These are phyloP conservation scores for Darwinula stevensoni DNA, from an alignment of 2,888 invertebrate genomes.

Conservation along the genomic window DNA sequence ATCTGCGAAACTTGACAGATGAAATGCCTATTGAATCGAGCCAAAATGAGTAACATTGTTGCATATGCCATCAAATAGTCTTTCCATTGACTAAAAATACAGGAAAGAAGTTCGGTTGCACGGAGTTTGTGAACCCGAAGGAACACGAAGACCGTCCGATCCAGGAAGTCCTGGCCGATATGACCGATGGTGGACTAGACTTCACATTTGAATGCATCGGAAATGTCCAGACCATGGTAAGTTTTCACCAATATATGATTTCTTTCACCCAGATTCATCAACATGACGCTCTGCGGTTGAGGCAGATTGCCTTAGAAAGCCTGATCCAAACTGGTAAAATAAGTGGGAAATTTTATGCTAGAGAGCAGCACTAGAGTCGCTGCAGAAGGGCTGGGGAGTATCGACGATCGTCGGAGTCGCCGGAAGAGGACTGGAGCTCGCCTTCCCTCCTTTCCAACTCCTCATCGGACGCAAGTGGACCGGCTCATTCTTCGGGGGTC, in stretches of 20 bases:
- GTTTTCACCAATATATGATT: conserved; percentile 4
- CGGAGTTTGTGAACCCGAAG: conserved; percentile 77
- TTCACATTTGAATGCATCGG: conserved; percentile 98
- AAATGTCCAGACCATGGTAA: conserved; percentile 28
- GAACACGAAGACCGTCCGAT: conserved; percentile 40
- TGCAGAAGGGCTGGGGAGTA: conserved; percentile 92
- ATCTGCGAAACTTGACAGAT: too few relatives aligned
- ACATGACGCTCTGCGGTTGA: too few relatives aligned
- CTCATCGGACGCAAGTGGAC: conserved; percentile 95
- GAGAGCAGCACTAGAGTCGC: conserved; percentile 44
- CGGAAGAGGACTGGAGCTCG: conserved; percentile 76
- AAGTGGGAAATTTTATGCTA: too few relatives aligned
- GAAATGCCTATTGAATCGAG: too few relatives aligned
- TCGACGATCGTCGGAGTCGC: conserved; percentile 93
- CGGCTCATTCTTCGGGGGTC: conserved; percentile 56
- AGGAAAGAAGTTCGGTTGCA: conserved; percentile 69
- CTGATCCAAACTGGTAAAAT: too few relatives aligned
- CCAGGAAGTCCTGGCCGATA: conserved; percentile 55
- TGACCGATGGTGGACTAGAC: conserved; percentile 85
- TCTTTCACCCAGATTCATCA: too few relatives aligned
- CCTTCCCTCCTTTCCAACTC: conserved; percentile 86
- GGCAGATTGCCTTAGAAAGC: too few relatives aligned
- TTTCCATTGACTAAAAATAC: too few relatives aligned
- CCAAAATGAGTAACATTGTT: too few relatives aligned
- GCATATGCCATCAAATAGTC: too few relatives aligned